Evolutionary conservation across 35 echinoderm and acorn worm genomes (phyloP), one percentile per base, ranked within the genome.

Genomic region (Ophioderma brevispina): DNA sequence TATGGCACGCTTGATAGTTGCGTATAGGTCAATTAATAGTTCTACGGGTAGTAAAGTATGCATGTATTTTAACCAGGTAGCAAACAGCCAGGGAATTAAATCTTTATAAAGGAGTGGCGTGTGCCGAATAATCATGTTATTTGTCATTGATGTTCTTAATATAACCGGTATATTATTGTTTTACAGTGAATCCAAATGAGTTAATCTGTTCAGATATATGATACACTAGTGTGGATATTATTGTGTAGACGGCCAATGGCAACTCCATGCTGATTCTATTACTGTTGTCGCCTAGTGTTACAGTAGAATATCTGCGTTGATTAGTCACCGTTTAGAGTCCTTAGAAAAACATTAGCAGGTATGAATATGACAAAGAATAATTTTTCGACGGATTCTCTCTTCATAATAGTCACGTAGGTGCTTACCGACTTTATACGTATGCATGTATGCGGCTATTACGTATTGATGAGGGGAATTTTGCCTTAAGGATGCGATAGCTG

Each of bases 321-420:
- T 70, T 70, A 70, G 59, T 70, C 59, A 70, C 59, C 59, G 59
- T 70, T 70, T 70, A 70, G 17, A 70, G 59, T 70, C 59, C 59
- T 70, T 70, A 70, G 59, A 70, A 70, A 70, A 70, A 70, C 59
- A 70, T 70, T 70, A 70, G 15, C 59, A 70, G 59, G 59, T 70
- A 70, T 70, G 59, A 70, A 70, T 70, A 70, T 70, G 15, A 70
- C 59, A 70, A 70, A 70, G 59, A 70, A 70, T 70, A 70, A 70
- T 46, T 46, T 46, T 46, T 46, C 59, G 59, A 70, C 59, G 28
- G 59, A 70, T 30, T 70, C 23, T 1, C 23, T 70, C 59, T 70
- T 70, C 59, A 25, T 70, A 70, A 70, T 70, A 70, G 59, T 70
- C 59, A 30, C 59, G 59, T 70, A 70, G 59, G 59, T 70, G 59